These are phyloP conservation scores for Silurus lanzhouensis DNA, from an alignment of 2,797 vertebrate species.

Conservation along the genomic window DNA sequence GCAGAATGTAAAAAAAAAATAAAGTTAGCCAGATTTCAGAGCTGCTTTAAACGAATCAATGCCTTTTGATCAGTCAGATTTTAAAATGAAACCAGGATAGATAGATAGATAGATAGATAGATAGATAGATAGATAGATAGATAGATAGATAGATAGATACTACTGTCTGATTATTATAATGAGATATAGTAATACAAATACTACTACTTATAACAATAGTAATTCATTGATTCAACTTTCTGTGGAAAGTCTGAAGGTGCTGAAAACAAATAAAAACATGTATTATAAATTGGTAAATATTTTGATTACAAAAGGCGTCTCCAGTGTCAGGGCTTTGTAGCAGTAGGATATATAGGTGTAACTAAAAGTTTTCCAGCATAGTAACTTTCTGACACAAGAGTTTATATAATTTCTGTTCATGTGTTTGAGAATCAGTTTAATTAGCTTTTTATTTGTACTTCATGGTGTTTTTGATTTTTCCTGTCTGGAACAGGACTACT, in stretches of 20 bases:
- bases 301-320: neutral
- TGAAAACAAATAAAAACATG: no score
- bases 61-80: neutral
- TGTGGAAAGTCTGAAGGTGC: no score
- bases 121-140: no score
- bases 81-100: neutral
- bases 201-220: no score
- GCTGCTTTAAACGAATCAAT: neutral
- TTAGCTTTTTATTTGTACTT: neutral
- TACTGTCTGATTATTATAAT: no score
- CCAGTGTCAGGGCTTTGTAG: neutral
- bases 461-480: neutral
- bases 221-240: no score
- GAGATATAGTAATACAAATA: no score
- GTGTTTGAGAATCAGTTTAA: neutral
- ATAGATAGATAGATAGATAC: no score
- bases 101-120: no score
- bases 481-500: conserved; percentile 78
- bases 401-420: neutral
- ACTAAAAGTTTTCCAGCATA: neutral
- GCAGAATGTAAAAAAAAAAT: neutral
- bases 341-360: neutral
- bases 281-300: no score
- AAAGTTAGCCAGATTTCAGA: neutral
- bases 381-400: neutral